Evolutionary conservation across 2,113 vertebrate species (phyloP), one percentile per base, ranked within the genome.

Genomic region (Ophthalmolycus amberensis): DNA sequence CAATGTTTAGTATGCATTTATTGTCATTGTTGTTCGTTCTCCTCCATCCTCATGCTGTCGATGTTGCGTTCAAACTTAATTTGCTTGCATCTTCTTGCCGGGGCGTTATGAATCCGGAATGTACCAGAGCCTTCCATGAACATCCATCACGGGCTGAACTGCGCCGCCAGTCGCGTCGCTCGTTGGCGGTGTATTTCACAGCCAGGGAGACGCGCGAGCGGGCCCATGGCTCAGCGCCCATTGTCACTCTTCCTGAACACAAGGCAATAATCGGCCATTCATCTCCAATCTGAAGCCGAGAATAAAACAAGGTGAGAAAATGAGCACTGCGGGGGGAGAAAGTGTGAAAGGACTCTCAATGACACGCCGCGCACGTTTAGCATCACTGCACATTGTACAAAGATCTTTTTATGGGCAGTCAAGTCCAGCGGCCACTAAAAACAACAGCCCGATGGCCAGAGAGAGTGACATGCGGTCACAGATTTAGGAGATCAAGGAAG

Each of bases 281-380:
- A 75, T 90, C 84, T 72, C 81, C 85, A 46, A 83, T 89, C 83
- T 75, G 75, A 84, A 25, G 83, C 85, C 37, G 59, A 87, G 87
- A 90, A 85, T 81, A 91, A 88, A 90, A 88, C 79, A 83, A 92
- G 90, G 88, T 90, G 90, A 80, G 87, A 90, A 90, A 93, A 91
- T 75, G 70, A 82, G 89, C 75, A 12, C 87, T 52, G 72, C 70
- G 38, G 88, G 83, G 75, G 72, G 38, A 48, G 77, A n/a, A 1
- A 46, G 81, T 64, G 84, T 77, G 83, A 89, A 79, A 88, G 90
- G 89, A 88, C 85, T 46, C 75, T 77, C 89, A 91, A 82, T 88
- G 88, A 88, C 84, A 85, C 12, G 64, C 58, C 81, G 42, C 27
- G 70, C 63, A 64, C 84, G 54, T 75, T 89, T 85, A 89, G 85